Conservation (phyloP, 2,888 invertebrate genomes). For the Hyles lineata region DNA sequence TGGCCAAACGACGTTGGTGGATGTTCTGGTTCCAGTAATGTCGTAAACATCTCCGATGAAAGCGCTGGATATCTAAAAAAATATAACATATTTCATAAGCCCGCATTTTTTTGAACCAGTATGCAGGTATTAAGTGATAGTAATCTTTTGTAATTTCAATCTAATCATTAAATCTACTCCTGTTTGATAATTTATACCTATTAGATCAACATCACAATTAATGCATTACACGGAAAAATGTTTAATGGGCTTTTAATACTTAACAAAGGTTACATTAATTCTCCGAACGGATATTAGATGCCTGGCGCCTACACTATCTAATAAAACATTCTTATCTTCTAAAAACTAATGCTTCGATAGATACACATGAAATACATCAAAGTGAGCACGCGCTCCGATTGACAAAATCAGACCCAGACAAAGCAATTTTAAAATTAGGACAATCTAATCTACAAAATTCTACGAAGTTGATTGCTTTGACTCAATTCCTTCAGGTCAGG, state of each 20-base stretch:
- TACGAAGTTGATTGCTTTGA: conserved; percentile 22
- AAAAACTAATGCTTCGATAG: conserved; percentile 7
- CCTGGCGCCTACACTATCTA: background rate
- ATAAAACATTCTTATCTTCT: background rate
- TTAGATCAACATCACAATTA: too few relatives aligned
- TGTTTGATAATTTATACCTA: too few relatives aligned
- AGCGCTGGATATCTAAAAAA: conserved; percentile 87
- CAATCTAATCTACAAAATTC: conserved; percentile 27
- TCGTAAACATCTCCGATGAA: conserved; percentile 92
- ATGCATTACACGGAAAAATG: too few relatives aligned
- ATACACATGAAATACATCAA: conserved; percentile 9
- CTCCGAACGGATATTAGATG: too few relatives aligned
- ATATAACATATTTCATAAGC: background rate
- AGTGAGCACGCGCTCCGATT: conserved; percentile 6
- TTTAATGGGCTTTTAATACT: too few relatives aligned
- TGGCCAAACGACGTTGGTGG: conserved; percentile 87
- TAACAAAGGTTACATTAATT: too few relatives aligned
- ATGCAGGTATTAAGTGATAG: too few relatives aligned
- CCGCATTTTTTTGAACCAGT: background rate
- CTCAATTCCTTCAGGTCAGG: conserved; percentile 26
- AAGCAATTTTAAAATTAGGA: conserved; percentile 10
- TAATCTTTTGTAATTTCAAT: too few relatives aligned
- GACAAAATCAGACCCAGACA: conserved; percentile 19
- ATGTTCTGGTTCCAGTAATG: conserved; percentile 87
- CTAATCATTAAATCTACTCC: too few relatives aligned